These are phyloP conservation scores for Cheirogaleus medius DNA, from an alignment of 2,113 vertebrate species.

Conservation along the genomic window DNA sequence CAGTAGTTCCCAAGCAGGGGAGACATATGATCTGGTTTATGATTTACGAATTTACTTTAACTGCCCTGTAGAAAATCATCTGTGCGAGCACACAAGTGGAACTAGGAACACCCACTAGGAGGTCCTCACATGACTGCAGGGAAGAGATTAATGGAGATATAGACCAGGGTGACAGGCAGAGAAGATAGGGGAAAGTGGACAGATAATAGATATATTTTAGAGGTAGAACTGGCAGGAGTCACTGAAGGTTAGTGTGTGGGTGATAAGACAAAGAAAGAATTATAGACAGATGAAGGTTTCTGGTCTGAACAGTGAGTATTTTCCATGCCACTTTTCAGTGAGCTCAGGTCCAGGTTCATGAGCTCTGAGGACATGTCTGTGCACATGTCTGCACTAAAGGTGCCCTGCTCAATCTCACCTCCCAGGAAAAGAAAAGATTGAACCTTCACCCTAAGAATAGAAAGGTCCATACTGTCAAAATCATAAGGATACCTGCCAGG, in stretches of 20 bases:
- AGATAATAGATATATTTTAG: background rate
- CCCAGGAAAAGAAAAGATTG: background rate
- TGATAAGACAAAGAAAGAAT: background rate
- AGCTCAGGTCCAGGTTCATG: background rate
- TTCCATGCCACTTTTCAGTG: background rate
- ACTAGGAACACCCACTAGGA: background rate
- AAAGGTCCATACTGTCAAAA: background rate
- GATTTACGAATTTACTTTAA: background rate
- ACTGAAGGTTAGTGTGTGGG: background rate
- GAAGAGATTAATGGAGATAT: background rate
- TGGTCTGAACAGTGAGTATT: background rate
- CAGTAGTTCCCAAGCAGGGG: background rate
- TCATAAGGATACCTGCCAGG: background rate
- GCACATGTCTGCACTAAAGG: background rate
- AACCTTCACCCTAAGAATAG: background rate
- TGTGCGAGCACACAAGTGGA: background rate
- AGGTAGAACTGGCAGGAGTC: background rate
- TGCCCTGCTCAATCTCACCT: background rate
- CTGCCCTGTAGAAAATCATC: background rate
- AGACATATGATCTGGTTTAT: background rate
- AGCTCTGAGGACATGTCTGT: background rate
- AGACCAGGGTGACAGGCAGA: background rate
- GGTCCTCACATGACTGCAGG: background rate
- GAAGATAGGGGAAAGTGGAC: background rate
- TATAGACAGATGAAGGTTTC: background rate